Base-by-base conservation (phyloP, 2,797 vertebrate species). In the Sebastiscus tertius region DNA sequence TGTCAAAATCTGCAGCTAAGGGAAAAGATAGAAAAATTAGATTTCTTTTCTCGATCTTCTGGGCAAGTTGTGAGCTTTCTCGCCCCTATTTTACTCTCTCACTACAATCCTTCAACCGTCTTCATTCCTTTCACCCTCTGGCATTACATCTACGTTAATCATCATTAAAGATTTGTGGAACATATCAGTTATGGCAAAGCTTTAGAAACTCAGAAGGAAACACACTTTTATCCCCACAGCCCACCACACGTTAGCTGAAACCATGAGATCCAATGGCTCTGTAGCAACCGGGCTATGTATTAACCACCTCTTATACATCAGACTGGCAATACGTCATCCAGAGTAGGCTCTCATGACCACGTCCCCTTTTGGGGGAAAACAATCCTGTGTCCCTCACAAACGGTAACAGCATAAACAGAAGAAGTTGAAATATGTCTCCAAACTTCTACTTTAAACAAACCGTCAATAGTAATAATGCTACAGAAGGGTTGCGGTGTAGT, bases 231-330 rank as follows among this genome's bases (percentile, higher is more conserved):
- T 62, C 62, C 58, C n/a, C 3, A 10, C 6, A 66, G 27, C 3
- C 24, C 8, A 33, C 27, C 20, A 36, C 20, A 42, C 11, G 18
- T 54, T 22, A 39, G 12, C 65, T 80, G 55, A 64, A 39, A 70
- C 52, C n/a, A 52, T 29, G 26, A 54, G 49, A 54, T 56, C 54
- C 24, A 70, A 49, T 4, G 22, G 24, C 70, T 86, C 46, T 14
- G 49, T 18, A 52, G 26, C 36, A 80, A 60, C 58, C 8, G 9
- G 1, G 49, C 42, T 81, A 74, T 65, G 75, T 70, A 84, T 42
- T 81, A 56, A 75, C 80, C 73, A 77, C 64, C 77, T 80, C 78
- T 83, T 61, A 24, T 59, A 49, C 46, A n/a, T 49, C 18, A 36
- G 36, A 36, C 36, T 4, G 36, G 11, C 36, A 36, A 36, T 36